Evolutionary conservation across 2,797 vertebrate genomes (phyloP).

Genomic region (Acanthis flammea): DNA sequence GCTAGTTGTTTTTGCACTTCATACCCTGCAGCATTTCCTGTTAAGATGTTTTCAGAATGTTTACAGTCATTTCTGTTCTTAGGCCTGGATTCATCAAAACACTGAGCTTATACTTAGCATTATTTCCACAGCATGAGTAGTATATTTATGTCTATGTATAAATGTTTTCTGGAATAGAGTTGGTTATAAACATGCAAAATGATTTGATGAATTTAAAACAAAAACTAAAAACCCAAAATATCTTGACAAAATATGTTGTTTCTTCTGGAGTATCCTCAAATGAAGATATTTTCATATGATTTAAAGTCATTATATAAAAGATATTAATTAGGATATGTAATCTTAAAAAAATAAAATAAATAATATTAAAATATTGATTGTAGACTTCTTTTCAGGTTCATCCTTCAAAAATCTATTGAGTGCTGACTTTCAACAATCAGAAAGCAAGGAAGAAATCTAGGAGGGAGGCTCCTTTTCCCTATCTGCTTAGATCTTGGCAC

Average conservation of each 20-base stretch:
- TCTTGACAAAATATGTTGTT: not conserved
- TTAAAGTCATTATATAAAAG: not conserved
- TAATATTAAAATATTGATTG: constrained; percentile 10
- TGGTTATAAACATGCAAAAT: constrained; percentile 17
- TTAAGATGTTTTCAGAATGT: constrained; percentile 47
- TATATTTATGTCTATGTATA: constrained; percentile 34
- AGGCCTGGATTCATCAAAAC: constrained; percentile 53
- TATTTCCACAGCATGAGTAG: constrained; percentile 36
- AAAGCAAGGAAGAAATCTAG: not conserved
- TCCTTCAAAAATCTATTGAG: not conserved
- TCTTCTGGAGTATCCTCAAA: not conserved
- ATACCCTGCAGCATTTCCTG: constrained; percentile 16
- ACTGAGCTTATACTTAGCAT: constrained; percentile 42
- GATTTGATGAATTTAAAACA: constrained; percentile 28
- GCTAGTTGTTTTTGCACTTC: constrained; percentile 35
- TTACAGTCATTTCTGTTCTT: constrained; percentile 48
- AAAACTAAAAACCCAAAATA: not conserved
- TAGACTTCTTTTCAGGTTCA: not conserved
- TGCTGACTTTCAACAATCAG: not conserved
- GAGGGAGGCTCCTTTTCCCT: not conserved
- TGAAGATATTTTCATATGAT: not conserved
- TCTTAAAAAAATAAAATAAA: not conserved
- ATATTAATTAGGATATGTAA: not conserved
- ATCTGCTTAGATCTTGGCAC: constrained; percentile 35
- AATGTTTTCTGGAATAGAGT: constrained; percentile 26